A percentile compares a stretch with the other conserved stretches of the same genome.
These are phyloP conservation scores for Conus ventricosus DNA, from an alignment of 1,140 invertebrate species.

Conservation along the genomic window DNA sequence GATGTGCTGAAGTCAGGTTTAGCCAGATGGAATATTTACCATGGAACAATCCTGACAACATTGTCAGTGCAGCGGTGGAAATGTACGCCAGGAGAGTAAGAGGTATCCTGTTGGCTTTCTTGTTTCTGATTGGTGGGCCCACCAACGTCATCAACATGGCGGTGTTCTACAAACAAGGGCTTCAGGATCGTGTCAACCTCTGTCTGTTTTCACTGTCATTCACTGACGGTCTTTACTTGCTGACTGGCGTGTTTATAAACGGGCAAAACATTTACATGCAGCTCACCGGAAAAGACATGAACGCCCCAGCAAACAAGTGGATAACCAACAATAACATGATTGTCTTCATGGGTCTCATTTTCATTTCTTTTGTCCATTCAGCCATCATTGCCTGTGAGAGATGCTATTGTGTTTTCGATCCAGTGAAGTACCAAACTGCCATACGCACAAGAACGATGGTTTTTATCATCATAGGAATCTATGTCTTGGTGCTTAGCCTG, in stretches of 20 bases:
- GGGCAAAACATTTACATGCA: neutral
- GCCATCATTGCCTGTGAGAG: too few species aligned
- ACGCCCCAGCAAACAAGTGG: neutral
- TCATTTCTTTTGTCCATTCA: neutral
- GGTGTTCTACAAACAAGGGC: constrained; percentile 7
- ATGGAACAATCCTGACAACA: too few species aligned
- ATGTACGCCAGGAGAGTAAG: neutral
- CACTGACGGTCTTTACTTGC: neutral
- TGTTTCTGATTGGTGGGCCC: constrained; percentile 8
- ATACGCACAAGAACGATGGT: neutral
- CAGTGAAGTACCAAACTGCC: neutral
- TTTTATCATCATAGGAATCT: neutral
- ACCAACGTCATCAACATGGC: constrained; percentile 11
- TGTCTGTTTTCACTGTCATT: neutral
- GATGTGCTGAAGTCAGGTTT: too few species aligned
- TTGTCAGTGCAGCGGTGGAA: too few species aligned
- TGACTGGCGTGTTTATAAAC: neutral
- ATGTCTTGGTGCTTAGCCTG: neutral
- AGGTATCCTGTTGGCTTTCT: neutral
- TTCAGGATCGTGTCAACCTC: neutral
- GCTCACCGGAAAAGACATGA: neutral
- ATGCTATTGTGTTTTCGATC: neutral
- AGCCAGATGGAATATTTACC: too few species aligned
- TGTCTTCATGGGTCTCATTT: neutral
- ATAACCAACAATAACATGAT: constrained; percentile 13